Evolutionary conservation across 2,797 vertebrate species (phyloP).

Genomic region (Balearica regulorum): DNA sequence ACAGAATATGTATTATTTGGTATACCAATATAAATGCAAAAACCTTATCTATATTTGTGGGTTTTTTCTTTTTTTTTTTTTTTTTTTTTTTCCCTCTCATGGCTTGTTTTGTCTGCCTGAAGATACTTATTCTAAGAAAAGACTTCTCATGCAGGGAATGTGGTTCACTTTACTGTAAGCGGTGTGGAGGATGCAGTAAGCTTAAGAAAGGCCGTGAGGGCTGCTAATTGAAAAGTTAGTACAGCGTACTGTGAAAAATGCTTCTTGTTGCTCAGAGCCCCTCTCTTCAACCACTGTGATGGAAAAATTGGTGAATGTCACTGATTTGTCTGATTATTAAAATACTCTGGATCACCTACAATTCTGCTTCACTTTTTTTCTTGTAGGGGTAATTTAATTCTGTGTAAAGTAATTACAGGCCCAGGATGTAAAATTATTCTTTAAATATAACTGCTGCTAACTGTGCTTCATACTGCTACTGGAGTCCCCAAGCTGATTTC

Average conservation of each 20-base stretch:
- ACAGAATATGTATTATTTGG: not conserved
- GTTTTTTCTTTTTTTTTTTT: not conserved
- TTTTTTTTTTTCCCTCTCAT: not conserved
- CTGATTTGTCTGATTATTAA: not conserved
- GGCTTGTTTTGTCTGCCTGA: not conserved
- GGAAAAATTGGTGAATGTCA: not conserved
- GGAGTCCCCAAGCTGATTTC: not conserved
- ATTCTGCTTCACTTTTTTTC: not conserved
- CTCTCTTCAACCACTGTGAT: not conserved
- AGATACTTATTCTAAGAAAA: not conserved
- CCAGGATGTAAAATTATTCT: not conserved
- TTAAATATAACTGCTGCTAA: not conserved
- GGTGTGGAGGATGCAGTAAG: not conserved
- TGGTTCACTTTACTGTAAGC: not conserved
- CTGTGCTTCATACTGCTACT: not conserved
- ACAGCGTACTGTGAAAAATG: not conserved
- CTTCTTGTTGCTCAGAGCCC: not conserved
- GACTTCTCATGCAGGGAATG: not conserved
- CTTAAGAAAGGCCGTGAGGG: not conserved
- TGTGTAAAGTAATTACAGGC: conserved; percentile 12
- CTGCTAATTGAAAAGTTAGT: not conserved
- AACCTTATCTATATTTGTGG: not conserved
- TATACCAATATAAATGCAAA: not conserved
- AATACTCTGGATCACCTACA: not conserved
- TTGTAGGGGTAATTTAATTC: not conserved